Evolutionary conservation across 2,888 invertebrate species (phyloP).

Genomic region (Allophyes oxyacanthae): DNA sequence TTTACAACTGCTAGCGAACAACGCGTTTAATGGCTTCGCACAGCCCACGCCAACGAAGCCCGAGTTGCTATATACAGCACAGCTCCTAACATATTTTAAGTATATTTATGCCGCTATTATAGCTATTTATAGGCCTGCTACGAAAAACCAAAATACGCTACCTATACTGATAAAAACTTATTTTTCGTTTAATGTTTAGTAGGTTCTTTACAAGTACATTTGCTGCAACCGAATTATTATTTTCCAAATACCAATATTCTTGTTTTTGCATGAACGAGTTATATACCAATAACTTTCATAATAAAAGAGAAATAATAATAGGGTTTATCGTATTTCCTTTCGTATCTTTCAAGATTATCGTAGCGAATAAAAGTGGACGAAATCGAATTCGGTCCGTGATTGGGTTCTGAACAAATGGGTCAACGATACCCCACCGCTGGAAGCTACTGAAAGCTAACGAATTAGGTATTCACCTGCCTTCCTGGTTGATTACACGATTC

Average conservation of each 20-base stretch:
- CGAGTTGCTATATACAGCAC: constrained; percentile 16
- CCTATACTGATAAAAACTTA: no score
- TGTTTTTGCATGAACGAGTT: constrained; percentile 52
- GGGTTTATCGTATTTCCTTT: constrained; percentile 62
- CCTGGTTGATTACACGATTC: constrained; percentile 67
- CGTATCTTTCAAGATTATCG: constrained; percentile 68
- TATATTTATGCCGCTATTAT: constrained; percentile 20
- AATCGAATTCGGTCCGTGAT: constrained; percentile 69
- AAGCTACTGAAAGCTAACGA: constrained; percentile 62
- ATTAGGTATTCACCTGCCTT: constrained; percentile 64
- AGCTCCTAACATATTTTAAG: constrained; percentile 22
- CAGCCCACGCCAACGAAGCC: constrained; percentile 30
- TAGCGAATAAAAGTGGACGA: constrained; percentile 67
- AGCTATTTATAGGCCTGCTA: no score
- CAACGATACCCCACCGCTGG: constrained; percentile 55
- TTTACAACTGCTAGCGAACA: constrained; percentile 46
- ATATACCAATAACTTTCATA: constrained; percentile 50
- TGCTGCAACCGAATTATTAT: constrained; percentile 14
- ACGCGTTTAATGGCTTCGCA: constrained; percentile 47
- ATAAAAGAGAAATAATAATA: constrained; percentile 56
- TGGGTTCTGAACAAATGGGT: constrained; percentile 60
- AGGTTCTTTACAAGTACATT: no score
- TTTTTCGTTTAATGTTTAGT: no score
- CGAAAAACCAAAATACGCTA: no score
- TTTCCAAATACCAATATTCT: constrained; percentile 27